phyloP scores from a whole-genome alignment of 2,113 vertebrate genomes.

The Rhadina sibilatrix region DNA sequence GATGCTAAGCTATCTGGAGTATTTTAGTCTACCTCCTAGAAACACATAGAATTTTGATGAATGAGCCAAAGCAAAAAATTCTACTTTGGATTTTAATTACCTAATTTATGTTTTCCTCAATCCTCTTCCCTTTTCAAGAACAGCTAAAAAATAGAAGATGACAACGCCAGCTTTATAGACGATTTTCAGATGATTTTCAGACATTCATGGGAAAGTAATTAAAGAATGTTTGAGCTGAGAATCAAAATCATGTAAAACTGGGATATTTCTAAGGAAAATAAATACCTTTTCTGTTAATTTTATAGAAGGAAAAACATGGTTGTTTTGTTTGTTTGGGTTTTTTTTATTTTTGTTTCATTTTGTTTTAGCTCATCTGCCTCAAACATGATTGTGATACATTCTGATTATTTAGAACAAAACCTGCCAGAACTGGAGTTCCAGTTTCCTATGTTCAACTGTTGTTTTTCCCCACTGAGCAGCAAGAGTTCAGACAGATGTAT shows the following conservation, averaged over 20 bases:
- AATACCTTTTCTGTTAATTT: neutral
- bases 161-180: neutral
- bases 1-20: neutral
- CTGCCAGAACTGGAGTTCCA: neutral
- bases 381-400: neutral
- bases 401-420: neutral
- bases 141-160: neutral
- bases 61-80: neutral
- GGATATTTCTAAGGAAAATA: neutral
- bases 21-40: neutral
- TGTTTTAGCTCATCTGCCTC: neutral
- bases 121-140: neutral
- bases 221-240: neutral
- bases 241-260: neutral
- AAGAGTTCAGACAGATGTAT: slow-evolving; percentile 70
- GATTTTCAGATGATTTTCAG: neutral
- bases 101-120: neutral
- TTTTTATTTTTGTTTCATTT: neutral
- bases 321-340: neutral
- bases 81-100: neutral
- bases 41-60: neutral
- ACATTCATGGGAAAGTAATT: neutral
- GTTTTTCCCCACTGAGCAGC: slow-evolving; percentile 63
- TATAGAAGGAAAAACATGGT: neutral
- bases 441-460: slow-evolving; percentile 53